Conservation (phyloP, 1,140 invertebrate species). For the Harpegnathos saltator region DNA sequence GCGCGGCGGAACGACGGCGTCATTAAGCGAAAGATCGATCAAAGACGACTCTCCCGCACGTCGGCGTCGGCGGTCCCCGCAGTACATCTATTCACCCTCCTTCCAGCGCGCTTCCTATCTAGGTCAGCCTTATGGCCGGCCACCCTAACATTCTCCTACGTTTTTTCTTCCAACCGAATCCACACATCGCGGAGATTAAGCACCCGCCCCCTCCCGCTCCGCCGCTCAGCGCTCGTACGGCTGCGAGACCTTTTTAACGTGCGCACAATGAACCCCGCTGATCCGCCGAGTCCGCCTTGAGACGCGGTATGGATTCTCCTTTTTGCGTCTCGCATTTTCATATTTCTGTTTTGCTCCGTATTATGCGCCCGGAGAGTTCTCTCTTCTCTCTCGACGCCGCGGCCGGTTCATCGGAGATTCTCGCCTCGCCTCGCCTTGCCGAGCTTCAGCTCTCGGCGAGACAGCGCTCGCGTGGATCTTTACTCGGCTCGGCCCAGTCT, state of each 20-base stretch:
- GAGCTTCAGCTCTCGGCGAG: too few relatives aligned
- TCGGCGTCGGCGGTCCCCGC: background rate
- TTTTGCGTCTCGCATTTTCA: too few relatives aligned
- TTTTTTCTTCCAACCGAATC: conserved; percentile 7
- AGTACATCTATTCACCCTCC: background rate
- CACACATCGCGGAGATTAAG: conserved; percentile 1
- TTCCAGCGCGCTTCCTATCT: conserved; percentile 12
- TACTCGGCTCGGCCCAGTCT: background rate
- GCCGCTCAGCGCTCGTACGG: too few relatives aligned
- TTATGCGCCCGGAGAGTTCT: too few relatives aligned
- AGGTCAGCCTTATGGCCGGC: conserved; percentile 23
- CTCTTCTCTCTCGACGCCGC: too few relatives aligned
- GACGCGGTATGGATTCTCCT: too few relatives aligned
- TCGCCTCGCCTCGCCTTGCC: background rate
- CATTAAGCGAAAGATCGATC: conserved; percentile 44
- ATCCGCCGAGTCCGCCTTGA: too few relatives aligned
- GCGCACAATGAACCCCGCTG: background rate
- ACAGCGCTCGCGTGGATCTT: background rate
- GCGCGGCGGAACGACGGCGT: conserved; percentile 20
- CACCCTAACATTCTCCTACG: background rate
- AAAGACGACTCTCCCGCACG: conserved; percentile 30
- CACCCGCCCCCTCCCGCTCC: too few relatives aligned
- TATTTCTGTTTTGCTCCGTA: too few relatives aligned
- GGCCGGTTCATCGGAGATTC: background rate
- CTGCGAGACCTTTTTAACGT: background rate